These are phyloP conservation scores for Phataginus tricuspis DNA, from an alignment of 2,797 vertebrate genomes.

Conservation along the genomic window DNA sequence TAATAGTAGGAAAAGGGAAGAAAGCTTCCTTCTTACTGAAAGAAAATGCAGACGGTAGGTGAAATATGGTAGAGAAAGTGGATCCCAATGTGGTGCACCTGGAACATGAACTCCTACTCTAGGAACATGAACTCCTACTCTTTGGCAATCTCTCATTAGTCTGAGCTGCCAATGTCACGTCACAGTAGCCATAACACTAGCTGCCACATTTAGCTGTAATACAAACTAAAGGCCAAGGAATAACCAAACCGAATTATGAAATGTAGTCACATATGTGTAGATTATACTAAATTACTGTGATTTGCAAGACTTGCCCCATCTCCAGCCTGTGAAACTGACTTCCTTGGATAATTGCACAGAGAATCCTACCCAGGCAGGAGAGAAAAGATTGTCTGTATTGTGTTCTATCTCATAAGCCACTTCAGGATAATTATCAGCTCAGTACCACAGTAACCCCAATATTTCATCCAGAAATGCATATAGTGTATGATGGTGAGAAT, in stretches of 20 bases:
- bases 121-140: background rate
- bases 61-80: background rate
- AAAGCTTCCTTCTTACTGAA: background rate
- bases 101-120: background rate
- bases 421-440: background rate
- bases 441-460: background rate
- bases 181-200: background rate
- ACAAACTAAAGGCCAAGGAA: background rate
- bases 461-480: background rate
- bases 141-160: background rate
- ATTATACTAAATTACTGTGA: background rate
- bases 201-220: background rate
- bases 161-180: background rate
- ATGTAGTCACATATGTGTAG: background rate
- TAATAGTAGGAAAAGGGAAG: background rate
- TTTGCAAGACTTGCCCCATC: background rate
- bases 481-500: background rate
- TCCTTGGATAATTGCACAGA: background rate
- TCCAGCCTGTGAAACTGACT: background rate
- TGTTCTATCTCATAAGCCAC: background rate
- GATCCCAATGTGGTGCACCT: background rate
- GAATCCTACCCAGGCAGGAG: background rate
- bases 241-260: background rate
- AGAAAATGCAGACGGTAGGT: background rate
- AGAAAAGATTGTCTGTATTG: background rate